Conservation (phyloP, 2,113 vertebrate genomes). For the Catharus bicknelli region DNA sequence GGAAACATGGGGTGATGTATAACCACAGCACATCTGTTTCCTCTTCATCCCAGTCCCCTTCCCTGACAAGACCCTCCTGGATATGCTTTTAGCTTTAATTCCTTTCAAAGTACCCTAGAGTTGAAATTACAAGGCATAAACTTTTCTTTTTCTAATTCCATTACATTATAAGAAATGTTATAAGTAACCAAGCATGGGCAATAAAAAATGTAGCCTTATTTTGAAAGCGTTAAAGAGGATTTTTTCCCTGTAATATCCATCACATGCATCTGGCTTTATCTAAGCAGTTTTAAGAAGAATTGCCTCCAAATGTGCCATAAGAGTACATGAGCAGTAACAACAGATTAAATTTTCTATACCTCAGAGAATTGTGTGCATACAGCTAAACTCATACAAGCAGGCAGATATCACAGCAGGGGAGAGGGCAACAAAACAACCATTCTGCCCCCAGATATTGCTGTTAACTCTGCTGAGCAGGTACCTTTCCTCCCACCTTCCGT, state of each 20-base stretch:
- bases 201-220: background rate
- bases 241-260: background rate
- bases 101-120: background rate
- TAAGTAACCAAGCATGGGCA: background rate
- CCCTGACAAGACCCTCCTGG: background rate
- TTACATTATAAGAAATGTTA: background rate
- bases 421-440: background rate
- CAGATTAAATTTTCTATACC: background rate
- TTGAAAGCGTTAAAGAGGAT: background rate
- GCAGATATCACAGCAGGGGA: background rate
- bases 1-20: background rate
- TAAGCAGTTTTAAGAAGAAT: conserved; percentile 30
- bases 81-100: background rate
- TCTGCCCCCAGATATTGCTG: background rate
- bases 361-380: background rate
- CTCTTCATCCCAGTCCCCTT: background rate
- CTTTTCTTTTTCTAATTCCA: background rate
- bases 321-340: conserved; percentile 8
- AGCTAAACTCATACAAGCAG: background rate
- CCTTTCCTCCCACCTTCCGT: background rate
- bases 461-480: background rate
- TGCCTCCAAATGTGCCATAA: conserved; percentile 7
- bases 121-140: background rate
- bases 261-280: background rate
- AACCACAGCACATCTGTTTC: background rate